phyloP scores from a whole-genome alignment of 2,113 vertebrate species.

The Salvelinus fontinalis region DNA sequence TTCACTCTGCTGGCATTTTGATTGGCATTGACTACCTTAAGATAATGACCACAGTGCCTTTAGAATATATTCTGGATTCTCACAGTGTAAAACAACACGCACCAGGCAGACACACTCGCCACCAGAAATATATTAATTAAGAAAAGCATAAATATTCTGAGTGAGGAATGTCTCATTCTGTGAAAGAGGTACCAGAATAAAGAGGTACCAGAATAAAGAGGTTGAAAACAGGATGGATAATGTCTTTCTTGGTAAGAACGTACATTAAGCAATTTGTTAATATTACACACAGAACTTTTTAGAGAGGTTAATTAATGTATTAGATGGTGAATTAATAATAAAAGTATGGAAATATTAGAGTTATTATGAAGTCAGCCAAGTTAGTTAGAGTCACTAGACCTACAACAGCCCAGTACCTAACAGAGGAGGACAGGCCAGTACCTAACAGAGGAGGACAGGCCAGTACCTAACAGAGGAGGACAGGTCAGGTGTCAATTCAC shows the following conservation, averaged over 20 bases:
- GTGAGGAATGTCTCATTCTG: neutral
- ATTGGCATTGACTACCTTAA: neutral
- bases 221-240: neutral
- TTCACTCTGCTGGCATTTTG: neutral
- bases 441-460: constrained; percentile 24
- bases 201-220: neutral
- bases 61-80: neutral
- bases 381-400: constrained; percentile 36
- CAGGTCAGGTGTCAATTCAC: too few species aligned
- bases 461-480: neutral
- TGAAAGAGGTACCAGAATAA: neutral
- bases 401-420: constrained; percentile 43
- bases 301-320: neutral
- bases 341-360: constrained; percentile 17
- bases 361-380: constrained; percentile 37
- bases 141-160: constrained; percentile 18
- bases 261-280: neutral
- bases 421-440: neutral
- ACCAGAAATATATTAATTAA: neutral
- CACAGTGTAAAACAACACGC: too few species aligned
- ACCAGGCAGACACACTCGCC: neutral
- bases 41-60: neutral
- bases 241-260: neutral
- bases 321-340: constrained; percentile 17
- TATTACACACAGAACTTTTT: neutral